Conservation (phyloP, 1,140 invertebrate genomes). For the Triops longicaudatus region DNA sequence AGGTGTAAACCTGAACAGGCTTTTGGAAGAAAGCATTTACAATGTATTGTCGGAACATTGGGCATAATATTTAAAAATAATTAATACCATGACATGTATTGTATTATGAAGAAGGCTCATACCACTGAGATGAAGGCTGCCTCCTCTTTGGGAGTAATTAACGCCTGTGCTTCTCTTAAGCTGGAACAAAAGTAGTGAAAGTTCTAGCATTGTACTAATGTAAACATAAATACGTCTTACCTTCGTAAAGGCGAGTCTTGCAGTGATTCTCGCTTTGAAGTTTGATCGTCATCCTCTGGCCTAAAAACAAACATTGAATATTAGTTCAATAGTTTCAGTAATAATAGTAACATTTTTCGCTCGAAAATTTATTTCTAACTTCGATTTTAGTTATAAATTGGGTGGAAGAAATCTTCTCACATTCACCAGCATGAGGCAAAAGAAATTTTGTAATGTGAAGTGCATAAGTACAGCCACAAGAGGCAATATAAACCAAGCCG, state of each 20-base stretch:
- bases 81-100: not conserved
- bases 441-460: too few relatives aligned
- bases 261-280: not conserved
- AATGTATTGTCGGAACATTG: not conserved
- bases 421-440: too few relatives aligned
- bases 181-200: not conserved
- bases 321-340: too few relatives aligned
- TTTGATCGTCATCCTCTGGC: not conserved
- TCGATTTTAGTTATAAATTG: too few relatives aligned
- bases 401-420: too few relatives aligned
- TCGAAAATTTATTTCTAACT: too few relatives aligned
- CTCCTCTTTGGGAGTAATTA: constrained; percentile 3
- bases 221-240: not conserved
- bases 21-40: not conserved
- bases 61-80: too few relatives aligned
- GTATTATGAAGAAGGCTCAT: not conserved
- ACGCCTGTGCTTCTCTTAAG: not conserved
- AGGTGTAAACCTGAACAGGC: too few relatives aligned
- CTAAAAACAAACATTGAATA: not conserved
- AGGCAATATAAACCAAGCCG: too few relatives aligned
- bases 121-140: not conserved
- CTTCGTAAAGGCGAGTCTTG: not conserved
- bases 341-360: too few relatives aligned
- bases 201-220: not conserved
- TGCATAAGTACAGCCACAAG: too few relatives aligned